phyloP scores from a whole-genome alignment of 1,140 invertebrate species.

The Drosophila trapezifrons region DNA sequence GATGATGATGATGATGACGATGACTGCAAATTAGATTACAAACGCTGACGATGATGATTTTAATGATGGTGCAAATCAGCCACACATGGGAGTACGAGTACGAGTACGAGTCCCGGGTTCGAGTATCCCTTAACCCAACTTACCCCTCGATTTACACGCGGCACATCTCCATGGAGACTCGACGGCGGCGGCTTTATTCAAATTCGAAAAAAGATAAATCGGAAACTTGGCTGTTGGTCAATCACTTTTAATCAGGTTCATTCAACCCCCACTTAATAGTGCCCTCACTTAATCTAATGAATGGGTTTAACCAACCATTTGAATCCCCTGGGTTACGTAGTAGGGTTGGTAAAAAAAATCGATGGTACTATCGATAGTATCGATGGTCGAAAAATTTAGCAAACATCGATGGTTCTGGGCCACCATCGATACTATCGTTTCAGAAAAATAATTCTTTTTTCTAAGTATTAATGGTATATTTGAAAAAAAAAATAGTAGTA shows the following conservation, averaged over 20 bases:
- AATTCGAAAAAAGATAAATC: not conserved
- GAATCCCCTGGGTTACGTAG: too few relatives aligned
- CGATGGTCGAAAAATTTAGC: too few relatives aligned
- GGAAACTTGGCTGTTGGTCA: not conserved
- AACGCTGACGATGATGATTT: constrained; percentile 69
- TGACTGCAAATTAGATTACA: constrained; percentile 67
- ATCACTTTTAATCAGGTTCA: constrained; percentile 4
- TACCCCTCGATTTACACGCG: constrained; percentile 5
- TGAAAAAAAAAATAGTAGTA: too few relatives aligned
- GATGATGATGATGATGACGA: constrained; percentile 28
- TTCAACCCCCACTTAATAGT: not conserved
- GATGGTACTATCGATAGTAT: too few relatives aligned
- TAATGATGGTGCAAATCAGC: constrained; percentile 70
- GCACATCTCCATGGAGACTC: constrained; percentile 16
- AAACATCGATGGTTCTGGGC: too few relatives aligned
- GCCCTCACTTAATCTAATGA: not conserved
- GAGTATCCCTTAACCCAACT: constrained; percentile 10
- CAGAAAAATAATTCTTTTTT: too few relatives aligned
- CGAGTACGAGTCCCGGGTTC: too few relatives aligned
- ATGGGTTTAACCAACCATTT: too few relatives aligned
- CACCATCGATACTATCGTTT: too few relatives aligned
- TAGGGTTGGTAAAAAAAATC: too few relatives aligned
- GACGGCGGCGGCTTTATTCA: not conserved
- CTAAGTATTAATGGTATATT: too few relatives aligned
- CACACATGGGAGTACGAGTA: constrained; percentile 44